These are phyloP conservation scores for Austrolebias charrua DNA, from an alignment of 2,797 vertebrate species.

Conservation along the genomic window DNA sequence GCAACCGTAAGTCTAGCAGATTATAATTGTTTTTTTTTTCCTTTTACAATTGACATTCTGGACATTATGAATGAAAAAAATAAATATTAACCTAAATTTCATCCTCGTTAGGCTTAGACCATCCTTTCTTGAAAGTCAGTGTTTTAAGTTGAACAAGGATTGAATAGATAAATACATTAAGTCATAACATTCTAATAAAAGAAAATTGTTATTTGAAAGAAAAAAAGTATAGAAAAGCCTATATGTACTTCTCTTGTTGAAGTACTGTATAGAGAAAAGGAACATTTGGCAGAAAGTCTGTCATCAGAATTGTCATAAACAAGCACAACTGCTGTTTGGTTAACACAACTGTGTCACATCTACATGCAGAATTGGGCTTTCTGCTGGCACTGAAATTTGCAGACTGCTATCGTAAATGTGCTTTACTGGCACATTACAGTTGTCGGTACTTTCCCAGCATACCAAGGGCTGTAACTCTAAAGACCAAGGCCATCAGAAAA, in stretches of 20 bases:
- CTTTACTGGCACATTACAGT: conserved; percentile 18
- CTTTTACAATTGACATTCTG: no score
- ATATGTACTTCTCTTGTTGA: not conserved
- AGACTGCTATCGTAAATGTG: conserved; percentile 17
- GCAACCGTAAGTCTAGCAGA: no score
- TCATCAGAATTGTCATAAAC: conserved; percentile 5
- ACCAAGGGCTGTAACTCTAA: conserved; percentile 48
- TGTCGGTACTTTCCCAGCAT: conserved; percentile 39
- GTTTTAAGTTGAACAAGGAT: no score
- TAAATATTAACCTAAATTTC: no score
- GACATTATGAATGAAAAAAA: no score
- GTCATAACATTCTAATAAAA: no score
- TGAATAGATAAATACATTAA: no score
- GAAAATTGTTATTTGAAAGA: not conserved
- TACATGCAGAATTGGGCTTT: conserved; percentile 13
- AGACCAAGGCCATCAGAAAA: conserved; percentile 44
- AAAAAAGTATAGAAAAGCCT: not conserved
- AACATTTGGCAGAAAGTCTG: not conserved
- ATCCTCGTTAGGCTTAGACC: no score
- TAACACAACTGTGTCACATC: conserved; percentile 3
- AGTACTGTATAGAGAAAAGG: conserved; percentile 10
- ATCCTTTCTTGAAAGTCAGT: no score
- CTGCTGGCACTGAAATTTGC: conserved; percentile 29
- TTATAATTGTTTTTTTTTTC: no score
- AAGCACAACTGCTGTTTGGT: conserved; percentile 9